These are phyloP conservation scores for Oscheius sp. DNA, from an alignment of 2,888 invertebrate species.

Conservation along the genomic window DNA sequence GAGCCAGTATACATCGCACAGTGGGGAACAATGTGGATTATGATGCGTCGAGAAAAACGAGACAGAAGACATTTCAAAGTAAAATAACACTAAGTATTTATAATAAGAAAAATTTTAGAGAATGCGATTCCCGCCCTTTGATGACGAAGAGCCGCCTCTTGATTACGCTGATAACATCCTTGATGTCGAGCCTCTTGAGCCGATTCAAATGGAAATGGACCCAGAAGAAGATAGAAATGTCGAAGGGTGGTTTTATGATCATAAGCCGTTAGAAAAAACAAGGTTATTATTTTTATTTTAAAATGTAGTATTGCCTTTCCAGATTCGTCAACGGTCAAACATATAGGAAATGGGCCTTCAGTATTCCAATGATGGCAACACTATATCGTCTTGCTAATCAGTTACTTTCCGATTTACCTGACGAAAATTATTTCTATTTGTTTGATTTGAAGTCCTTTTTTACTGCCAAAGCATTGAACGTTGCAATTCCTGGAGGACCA, in stretches of 20 bases:
- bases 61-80: slow-evolving; percentile 95
- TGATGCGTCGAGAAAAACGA: slow-evolving; percentile 97
- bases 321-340: slow-evolving; percentile 93
- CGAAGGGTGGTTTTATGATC: slow-evolving; percentile 97
- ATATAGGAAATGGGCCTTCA: slow-evolving; percentile 93
- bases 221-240: slow-evolving; percentile 82
- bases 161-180: slow-evolving; percentile 99
- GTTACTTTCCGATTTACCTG: slow-evolving; percentile 88
- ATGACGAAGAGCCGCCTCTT: slow-evolving; percentile 98
- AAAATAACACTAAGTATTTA: background rate
- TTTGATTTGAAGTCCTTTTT: slow-evolving; percentile 99
- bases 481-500: slow-evolving; percentile 99
- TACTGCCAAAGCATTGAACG: slow-evolving; percentile 97
- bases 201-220: slow-evolving; percentile 93
- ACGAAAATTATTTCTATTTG: slow-evolving; percentile 97
- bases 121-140: slow-evolving; percentile 99
- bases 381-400: slow-evolving; percentile 97
- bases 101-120: slow-evolving; percentile 72
- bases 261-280: slow-evolving; percentile 91
- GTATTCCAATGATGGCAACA: slow-evolving; percentile 95
- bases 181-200: slow-evolving; percentile 97
- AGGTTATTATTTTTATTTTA: slow-evolving; percentile 75
- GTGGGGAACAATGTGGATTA: slow-evolving; percentile 99
- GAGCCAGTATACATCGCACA: slow-evolving; percentile 99
- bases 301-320: slow-evolving; percentile 16